Conservation (phyloP, 37 sponge, comb jelly and placozoan species). For the Cliona cf. orientalis region DNA sequence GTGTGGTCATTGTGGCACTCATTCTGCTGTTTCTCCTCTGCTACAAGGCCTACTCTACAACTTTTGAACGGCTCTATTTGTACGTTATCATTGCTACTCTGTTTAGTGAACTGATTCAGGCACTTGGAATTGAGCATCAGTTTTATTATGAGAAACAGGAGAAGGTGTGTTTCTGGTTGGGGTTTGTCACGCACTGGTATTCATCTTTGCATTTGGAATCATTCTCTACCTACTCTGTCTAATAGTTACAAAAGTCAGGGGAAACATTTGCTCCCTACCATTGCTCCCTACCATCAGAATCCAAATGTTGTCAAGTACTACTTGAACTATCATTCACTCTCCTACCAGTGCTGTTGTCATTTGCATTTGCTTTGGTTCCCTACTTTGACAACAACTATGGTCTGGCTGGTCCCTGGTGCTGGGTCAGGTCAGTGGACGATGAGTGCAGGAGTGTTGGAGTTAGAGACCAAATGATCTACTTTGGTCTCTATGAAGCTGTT, state of each 20-base stretch:
- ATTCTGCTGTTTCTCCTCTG: neutral
- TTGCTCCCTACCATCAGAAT: neutral
- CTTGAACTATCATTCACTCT: neutral
- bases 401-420: neutral
- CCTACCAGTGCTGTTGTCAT: neutral
- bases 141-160: neutral
- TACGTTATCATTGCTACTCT: neutral
- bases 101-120: neutral
- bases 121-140: neutral
- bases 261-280: neutral
- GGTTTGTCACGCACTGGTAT: neutral
- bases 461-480: neutral
- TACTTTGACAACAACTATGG: neutral
- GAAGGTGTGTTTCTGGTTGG: neutral
- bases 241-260: neutral
- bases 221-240: neutral
- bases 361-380: neutral
- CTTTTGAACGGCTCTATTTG: neutral
- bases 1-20: neutral
- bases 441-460: neutral
- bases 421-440: neutral
- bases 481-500: neutral
- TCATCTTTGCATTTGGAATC: neutral
- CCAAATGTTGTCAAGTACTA: neutral
- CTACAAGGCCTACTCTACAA: neutral